Evolutionary conservation across 2,888 invertebrate species (phyloP).

Genomic region (Arrhopalites spinosus): DNA sequence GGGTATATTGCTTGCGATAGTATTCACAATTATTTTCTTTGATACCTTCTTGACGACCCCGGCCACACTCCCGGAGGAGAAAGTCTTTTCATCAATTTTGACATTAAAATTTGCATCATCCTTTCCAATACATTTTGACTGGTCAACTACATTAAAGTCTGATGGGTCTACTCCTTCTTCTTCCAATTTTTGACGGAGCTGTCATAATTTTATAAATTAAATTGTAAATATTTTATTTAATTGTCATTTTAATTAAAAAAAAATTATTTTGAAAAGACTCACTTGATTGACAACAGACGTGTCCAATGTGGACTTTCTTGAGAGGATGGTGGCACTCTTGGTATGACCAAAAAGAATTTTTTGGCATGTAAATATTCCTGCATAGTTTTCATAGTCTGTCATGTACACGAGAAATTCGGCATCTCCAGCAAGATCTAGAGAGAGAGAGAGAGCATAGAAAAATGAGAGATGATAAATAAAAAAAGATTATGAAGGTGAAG

Average conservation of each 20-base stretch:
- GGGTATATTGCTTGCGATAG: conserved; percentile 19
- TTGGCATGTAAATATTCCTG: conserved; percentile 79
- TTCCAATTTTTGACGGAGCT: conserved; percentile 70
- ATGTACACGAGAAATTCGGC: conserved; percentile 74
- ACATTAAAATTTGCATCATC: conserved; percentile 67
- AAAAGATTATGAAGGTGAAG: neutral
- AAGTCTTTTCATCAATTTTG: conserved; percentile 76
- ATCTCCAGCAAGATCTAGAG: conserved; percentile 75
- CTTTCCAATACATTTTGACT: conserved; percentile 68
- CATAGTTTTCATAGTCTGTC: conserved; percentile 76
- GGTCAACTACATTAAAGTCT: conserved; percentile 75
- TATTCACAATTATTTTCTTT: conserved; percentile 11
- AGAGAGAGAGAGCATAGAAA: conserved; percentile 45
- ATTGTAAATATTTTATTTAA: neutral
- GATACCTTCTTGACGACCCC: conserved; percentile 67
- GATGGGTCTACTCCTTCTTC: conserved; percentile 75
- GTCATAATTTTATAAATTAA: conserved; percentile 33
- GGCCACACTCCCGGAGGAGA: conserved; percentile 74
- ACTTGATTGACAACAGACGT: conserved; percentile 73
- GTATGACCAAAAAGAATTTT: conserved; percentile 75
- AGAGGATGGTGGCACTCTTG: conserved; percentile 80
- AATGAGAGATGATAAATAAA: too few species aligned
- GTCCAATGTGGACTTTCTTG: conserved; percentile 73
- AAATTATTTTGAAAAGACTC: conserved; percentile 42
- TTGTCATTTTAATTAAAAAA: neutral